Base-by-base conservation (phyloP, 2,113 vertebrate species). In the Cryptomyrus ogoouensis region DNA sequence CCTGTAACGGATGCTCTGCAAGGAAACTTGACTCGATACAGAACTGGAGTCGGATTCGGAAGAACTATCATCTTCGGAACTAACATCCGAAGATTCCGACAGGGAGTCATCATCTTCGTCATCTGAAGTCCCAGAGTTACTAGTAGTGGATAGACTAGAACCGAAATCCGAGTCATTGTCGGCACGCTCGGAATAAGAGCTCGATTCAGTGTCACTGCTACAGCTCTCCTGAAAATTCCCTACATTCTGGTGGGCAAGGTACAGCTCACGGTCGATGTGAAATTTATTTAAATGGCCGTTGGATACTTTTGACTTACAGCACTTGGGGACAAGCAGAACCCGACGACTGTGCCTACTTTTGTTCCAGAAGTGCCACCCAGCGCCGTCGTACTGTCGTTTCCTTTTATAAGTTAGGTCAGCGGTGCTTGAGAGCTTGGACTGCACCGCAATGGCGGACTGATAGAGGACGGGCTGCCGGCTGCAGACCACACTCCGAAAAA, bases 1-100 rank as follows among this genome's bases (percentile, higher is more conserved):
- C 91, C 98, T 96, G 96, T 98, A 99, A 84, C 98, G 96, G 94
- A 99, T 99, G 94, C 98, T 99, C 94, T 99, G 97, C 91, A 98
- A 94, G 35, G 98, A 99, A 91, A 97, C 97, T 86, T 96, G 97
- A 93, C 98, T 99, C 88, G 98, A 98, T 56, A 96, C 97, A 0
- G 98, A 98, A 95, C 98, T 99, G 87, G 97, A 98, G 92, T 98
- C 98, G 77, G 98, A 99, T 90, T 98, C 97, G 49, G 97, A 96
- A 35, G 97, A 97, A 92, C 96, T 97, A 92, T 98, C 97, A 91
- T 97, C 96, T 84, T 99, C 98, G 1, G 97, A 97, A 90, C 96
- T 98, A 92, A 96, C 95, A 89, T 98, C 97, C 90, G 96, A 97
- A 92, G 97, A 97, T 66, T 97, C 96, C 21, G 96, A 96, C 91